These are phyloP conservation scores for Blera fallax DNA, from an alignment of 2,888 invertebrate species.

Conservation along the genomic window DNA sequence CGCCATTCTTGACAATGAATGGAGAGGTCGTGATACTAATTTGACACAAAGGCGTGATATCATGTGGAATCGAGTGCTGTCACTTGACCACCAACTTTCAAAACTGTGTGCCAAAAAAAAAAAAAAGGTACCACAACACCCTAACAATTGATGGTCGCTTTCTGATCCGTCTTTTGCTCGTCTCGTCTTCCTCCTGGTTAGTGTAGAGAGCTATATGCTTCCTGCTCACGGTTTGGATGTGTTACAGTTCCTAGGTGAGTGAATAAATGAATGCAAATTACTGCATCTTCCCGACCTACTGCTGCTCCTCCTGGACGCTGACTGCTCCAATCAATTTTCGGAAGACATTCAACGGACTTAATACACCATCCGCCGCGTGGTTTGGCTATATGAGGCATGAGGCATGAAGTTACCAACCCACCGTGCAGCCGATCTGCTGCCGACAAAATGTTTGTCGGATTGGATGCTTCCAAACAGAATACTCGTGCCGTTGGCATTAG, in stretches of 20 bases:
- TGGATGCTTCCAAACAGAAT: conserved; percentile 64
- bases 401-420: conserved; percentile 69
- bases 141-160: conserved; percentile 25
- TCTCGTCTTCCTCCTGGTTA: too few relatives aligned
- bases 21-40: conserved; percentile 69
- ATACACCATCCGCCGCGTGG: conserved; percentile 47
- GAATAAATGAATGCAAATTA: conserved; percentile 71
- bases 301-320: conserved; percentile 50
- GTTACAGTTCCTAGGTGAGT: conserved; percentile 69
- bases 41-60: conserved; percentile 72
- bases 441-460: conserved; percentile 58
- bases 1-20: conserved; percentile 45
- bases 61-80: conserved; percentile 64
- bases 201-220: conserved; percentile 32
- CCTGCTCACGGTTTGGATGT: conserved; percentile 70
- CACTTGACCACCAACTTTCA: conserved; percentile 67
- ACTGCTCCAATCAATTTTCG: conserved; percentile 72
- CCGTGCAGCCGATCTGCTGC: conserved; percentile 46
- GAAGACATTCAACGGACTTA: conserved; percentile 67
- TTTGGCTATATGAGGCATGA: conserved; percentile 36
- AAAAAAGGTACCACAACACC: too few relatives aligned
- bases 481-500: conserved; percentile 72
- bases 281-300: conserved; percentile 65
- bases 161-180: conserved; percentile 8
- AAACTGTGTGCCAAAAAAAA: conserved; percentile 11